These are phyloP conservation scores for Esperia sulphurella DNA, from an alignment of 2,888 invertebrate species.

Conservation along the genomic window DNA sequence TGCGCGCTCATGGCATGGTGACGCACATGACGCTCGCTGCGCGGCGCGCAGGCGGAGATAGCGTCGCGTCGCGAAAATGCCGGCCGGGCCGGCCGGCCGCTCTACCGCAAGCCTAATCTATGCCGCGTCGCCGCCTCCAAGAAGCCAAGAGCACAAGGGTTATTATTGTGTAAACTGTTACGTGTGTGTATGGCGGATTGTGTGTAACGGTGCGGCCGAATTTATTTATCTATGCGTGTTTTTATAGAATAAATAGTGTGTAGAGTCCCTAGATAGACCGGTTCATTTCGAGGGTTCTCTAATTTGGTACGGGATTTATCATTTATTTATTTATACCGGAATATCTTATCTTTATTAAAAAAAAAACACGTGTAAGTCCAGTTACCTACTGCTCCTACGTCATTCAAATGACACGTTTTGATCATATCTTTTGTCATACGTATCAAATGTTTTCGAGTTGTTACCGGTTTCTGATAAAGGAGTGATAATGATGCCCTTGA, in stretches of 20 bases:
- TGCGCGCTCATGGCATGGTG: slow-evolving; percentile 1
- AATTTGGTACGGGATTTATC: neutral
- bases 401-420: neutral
- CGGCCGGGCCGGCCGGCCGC: slow-evolving; percentile 10
- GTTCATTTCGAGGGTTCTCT: slow-evolving; percentile 9
- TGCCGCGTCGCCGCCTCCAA: neutral
- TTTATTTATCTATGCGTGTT: slow-evolving; percentile 41
- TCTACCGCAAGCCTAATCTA: neutral
- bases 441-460: slow-evolving; percentile 20
- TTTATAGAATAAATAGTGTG: no score
- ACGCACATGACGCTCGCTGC: neutral
- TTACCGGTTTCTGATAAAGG: slow-evolving; percentile 23
- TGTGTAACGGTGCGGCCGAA: slow-evolving; percentile 41
- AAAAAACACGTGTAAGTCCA: neutral
- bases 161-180: slow-evolving; percentile 37
- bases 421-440: slow-evolving; percentile 7
- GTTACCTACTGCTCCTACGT: neutral
- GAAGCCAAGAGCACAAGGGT: slow-evolving; percentile 20
- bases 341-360: neutral
- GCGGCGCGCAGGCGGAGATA: neutral
- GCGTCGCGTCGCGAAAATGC: slow-evolving; percentile 4
- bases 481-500: slow-evolving; percentile 38
- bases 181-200: slow-evolving; percentile 17
- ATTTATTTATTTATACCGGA: neutral
- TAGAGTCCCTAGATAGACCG: slow-evolving; percentile 22